Base-by-base conservation (phyloP, 2,888 invertebrate genomes). In the Sinhomidia bicolor region DNA sequence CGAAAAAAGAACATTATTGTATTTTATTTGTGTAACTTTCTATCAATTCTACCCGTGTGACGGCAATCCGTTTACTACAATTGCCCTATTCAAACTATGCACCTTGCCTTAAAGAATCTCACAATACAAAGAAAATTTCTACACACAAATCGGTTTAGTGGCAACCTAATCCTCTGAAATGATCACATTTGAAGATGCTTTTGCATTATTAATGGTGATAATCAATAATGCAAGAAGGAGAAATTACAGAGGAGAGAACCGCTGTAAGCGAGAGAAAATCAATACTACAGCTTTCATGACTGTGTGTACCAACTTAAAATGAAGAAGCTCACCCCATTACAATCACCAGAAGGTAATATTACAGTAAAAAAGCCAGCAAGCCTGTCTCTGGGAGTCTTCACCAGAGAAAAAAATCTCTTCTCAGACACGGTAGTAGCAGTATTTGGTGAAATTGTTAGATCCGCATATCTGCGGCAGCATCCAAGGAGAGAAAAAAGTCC, bases 221-320 rank as follows among this genome's bases (percentile, higher is more conserved):
- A 88, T 88, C 84, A 84, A 88, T 88, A 88, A 88, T 88, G 84
- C 88, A 88, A 78, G 60, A n/a, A n/a, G n/a, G n/a, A 83, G 68
- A 54, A 87, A 44, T 57, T 47, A 44, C 83, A n/a, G 54, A 5
- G 36, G 36, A 36, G 41, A 68, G 17, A 23, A 85, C 20, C 12
- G 20, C 20, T 68, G 60, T 23, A 29, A 17, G 47, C 20, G n/a
- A 29, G 57, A 65, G 76, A 80, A 79, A 85, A 85, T 85, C 85
- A 80, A 85, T 85, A 85, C 9, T 57, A 51, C 9, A 10, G 80
- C 71, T 54, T 60, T 47, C 62, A 68, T 62, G 54, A 23, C 29
- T 4, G 71, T 82, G 12, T 54, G 54, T 54, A 54, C 32, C n/a
- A 54, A 26, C 29, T 26, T 29, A 71, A 65, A 68, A 74, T 20